These are phyloP conservation scores for Podargus strigoides DNA, from an alignment of 2,797 vertebrate species.

Conservation along the genomic window DNA sequence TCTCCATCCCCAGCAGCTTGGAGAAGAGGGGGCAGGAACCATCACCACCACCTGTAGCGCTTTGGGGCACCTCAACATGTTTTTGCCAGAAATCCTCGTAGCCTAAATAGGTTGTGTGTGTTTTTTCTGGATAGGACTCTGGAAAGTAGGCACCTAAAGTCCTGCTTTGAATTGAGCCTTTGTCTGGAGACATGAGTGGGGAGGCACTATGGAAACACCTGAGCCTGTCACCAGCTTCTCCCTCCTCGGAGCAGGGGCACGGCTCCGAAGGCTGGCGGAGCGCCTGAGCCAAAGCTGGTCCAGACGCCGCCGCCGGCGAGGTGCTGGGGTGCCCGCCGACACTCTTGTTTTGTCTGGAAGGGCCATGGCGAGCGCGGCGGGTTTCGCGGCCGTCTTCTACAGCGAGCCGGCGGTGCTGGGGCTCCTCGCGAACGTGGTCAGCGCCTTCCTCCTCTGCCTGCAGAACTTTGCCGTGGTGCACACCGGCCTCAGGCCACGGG, in stretches of 20 bases:
- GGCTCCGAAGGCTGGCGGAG: neutral
- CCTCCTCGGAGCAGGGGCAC: neutral
- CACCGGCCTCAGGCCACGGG: constrained; percentile 67
- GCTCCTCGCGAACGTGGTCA: constrained; percentile 85
- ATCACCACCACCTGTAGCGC: constrained; percentile 54
- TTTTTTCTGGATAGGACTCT: constrained; percentile 52
- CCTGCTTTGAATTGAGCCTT: constrained; percentile 46
- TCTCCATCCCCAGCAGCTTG: constrained; percentile 37
- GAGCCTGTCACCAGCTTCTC: constrained; percentile 34
- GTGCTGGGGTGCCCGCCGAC: neutral
- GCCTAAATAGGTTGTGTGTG: constrained; percentile 44
- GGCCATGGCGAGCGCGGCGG: constrained; percentile 70
- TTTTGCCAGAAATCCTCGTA: constrained; percentile 48
- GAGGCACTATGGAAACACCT: constrained; percentile 39
- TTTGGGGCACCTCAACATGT: constrained; percentile 53
- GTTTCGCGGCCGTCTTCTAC: constrained; percentile 88
- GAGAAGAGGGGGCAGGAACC: constrained; percentile 38
- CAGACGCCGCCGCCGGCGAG: neutral
- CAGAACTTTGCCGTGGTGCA: constrained; percentile 79
- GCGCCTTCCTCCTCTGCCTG: constrained; percentile 85
- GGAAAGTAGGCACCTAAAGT: constrained; percentile 56
- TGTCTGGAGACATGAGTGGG: neutral
- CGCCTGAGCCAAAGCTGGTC: neutral
- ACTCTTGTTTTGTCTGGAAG: constrained; percentile 5
- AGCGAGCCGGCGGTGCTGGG: constrained; percentile 85